Evolutionary conservation across 2,888 invertebrate species (phyloP).

Genomic region (Eucera pruinosa): DNA sequence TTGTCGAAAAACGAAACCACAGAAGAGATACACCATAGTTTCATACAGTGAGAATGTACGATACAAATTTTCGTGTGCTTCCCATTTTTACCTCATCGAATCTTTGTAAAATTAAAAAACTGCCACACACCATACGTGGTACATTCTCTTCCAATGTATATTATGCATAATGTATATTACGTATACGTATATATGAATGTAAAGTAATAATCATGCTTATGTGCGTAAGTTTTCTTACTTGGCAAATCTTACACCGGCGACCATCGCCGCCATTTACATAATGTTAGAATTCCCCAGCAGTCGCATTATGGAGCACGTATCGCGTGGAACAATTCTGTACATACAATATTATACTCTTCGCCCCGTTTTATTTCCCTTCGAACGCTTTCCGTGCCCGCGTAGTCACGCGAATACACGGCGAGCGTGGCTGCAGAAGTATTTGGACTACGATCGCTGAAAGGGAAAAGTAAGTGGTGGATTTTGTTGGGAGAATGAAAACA

Average conservation of each 20-base stretch:
- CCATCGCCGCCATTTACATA: neutral
- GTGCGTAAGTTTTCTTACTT: conserved; percentile 12
- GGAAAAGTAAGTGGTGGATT: no score
- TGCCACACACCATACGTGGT: conserved; percentile 15
- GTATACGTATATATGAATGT: conserved; percentile 8
- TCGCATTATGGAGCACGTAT: conserved; percentile 1
- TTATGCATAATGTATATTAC: neutral
- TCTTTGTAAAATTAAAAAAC: conserved; percentile 15
- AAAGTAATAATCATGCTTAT: conserved; percentile 7
- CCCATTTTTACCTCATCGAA: neutral
- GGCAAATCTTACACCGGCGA: conserved; percentile 16
- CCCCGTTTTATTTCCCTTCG: neutral
- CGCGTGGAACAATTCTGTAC: neutral
- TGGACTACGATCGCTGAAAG: no score
- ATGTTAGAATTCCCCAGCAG: conserved; percentile 3
- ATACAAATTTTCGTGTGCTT: neutral
- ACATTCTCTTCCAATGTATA: neutral
- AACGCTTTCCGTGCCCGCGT: no score
- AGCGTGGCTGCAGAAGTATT: no score
- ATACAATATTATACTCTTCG: neutral
- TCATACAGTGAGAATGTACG: no score
- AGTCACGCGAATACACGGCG: no score
- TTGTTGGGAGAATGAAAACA: no score
- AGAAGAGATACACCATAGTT: no score
- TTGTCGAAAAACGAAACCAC: no score